phyloP scores from a whole-genome alignment of 1,140 invertebrate species.

The Halyomorpha halys region DNA sequence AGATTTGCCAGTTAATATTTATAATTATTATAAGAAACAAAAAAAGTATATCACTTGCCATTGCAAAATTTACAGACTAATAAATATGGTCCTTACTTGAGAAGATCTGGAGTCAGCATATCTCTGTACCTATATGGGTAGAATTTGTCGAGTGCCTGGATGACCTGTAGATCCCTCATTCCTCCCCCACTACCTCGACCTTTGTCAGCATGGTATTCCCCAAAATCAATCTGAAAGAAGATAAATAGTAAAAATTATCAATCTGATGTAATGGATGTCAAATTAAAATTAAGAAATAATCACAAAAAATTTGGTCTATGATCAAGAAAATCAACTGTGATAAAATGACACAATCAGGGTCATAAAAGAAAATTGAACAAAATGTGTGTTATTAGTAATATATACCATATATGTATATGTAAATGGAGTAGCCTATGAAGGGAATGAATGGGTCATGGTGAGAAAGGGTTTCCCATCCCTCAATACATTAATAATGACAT shows the following conservation, averaged over 20 bases:
- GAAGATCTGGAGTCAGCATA: conserved; percentile 61
- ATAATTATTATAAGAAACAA: too few relatives aligned
- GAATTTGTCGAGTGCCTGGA: conserved; percentile 76
- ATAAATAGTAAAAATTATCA: conserved; percentile 20
- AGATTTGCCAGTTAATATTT: too few relatives aligned
- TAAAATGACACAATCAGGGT: neutral
- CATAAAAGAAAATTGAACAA: too few relatives aligned
- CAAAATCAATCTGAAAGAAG: conserved; percentile 52
- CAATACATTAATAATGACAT: too few relatives aligned
- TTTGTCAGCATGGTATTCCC: conserved; percentile 52
- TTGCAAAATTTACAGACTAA: too few relatives aligned
- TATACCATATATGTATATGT: too few relatives aligned
- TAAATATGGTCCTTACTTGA: conserved; percentile 43
- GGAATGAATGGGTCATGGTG: too few relatives aligned
- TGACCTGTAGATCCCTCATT: conserved; percentile 44
- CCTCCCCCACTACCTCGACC: conserved; percentile 44
- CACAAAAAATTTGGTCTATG: neutral
- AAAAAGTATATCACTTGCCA: too few relatives aligned
- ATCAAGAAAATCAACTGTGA: neutral
- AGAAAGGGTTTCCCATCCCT: too few relatives aligned
- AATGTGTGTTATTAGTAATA: too few relatives aligned
- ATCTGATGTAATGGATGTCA: too few relatives aligned
- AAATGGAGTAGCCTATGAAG: too few relatives aligned
- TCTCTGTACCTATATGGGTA: conserved; percentile 79
- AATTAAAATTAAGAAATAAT: neutral